Conservation (phyloP, 2,797 vertebrate species). For the Scyliorhinus canicula region DNA sequence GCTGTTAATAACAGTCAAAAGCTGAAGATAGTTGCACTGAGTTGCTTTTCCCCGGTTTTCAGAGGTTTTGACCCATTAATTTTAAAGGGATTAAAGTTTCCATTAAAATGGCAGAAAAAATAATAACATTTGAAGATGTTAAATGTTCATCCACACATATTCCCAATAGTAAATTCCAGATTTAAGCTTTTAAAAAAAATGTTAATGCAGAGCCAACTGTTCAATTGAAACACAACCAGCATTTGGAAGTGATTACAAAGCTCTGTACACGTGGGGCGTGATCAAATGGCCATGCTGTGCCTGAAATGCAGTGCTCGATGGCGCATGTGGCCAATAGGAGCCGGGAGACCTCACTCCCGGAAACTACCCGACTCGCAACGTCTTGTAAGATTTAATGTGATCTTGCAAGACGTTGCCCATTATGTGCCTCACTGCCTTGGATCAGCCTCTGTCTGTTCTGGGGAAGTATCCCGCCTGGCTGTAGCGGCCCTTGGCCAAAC, state of each 20-base stretch:
- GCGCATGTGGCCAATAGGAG: no score
- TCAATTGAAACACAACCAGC: neutral
- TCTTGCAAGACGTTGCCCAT: no score
- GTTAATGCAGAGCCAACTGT: neutral
- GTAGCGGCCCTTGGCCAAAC: no score
- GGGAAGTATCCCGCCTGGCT: no score
- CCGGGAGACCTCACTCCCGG: no score
- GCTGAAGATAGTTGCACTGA: neutral
- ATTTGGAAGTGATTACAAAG: neutral
- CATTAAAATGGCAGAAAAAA: neutral
- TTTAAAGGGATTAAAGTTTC: neutral
- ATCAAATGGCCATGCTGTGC: no score
- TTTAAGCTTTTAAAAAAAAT: neutral
- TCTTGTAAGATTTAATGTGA: no score
- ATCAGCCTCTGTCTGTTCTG: no score
- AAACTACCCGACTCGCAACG: no score
- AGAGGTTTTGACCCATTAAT: neutral
- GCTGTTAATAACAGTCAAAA: neutral
- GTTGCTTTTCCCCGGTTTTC: neutral
- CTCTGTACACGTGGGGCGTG: neutral
- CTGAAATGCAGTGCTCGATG: no score
- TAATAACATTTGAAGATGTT: neutral
- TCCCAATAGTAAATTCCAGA: neutral
- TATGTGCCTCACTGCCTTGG: no score
- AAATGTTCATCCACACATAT: neutral